A percentile compares a stretch with the other conserved stretches of the same genome.
phyloP scores from a whole-genome alignment of 2,797 vertebrate genomes.

The Gallinago stenura region DNA sequence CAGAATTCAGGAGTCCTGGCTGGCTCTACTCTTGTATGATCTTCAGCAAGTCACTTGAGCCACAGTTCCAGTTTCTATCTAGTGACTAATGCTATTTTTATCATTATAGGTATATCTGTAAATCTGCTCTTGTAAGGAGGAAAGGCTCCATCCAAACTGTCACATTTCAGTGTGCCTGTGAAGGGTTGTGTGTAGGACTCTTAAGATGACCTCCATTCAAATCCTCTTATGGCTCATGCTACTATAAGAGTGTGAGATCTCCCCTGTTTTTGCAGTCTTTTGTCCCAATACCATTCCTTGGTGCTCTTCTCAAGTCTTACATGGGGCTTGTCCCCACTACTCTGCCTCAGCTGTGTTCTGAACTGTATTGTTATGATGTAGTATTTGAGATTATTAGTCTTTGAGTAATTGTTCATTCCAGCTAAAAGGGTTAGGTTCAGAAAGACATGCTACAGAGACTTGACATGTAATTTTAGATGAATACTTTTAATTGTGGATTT shows the following conservation, averaged over 20 bases:
- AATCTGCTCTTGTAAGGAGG: neutral
- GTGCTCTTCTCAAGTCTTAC: neutral
- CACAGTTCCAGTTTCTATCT: neutral
- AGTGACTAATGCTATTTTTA: neutral
- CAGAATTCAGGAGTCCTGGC: neutral
- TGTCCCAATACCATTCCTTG: neutral
- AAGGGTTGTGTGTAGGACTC: neutral
- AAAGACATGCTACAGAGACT: neutral
- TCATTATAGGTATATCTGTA: neutral
- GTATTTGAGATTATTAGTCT: neutral
- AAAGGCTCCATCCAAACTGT: neutral
- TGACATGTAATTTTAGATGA: slow-evolving; percentile 28
- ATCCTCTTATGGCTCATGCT: neutral
- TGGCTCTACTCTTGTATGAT: neutral
- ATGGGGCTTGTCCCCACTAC: accelerated
- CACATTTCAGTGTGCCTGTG: neutral
- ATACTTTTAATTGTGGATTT: slow-evolving; percentile 23
- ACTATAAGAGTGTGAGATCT: neutral
- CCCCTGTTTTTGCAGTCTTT: neutral
- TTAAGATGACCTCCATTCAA: neutral
- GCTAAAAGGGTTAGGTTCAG: slow-evolving; percentile 9
- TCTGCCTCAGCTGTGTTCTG: neutral
- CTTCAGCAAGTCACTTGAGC: neutral
- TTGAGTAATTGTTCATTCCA: slow-evolving; percentile 14
- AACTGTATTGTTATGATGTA: neutral